Evolutionary conservation across 2,113 vertebrate species (phyloP), one percentile per base, ranked within the genome.

Genomic region (Poecile atricapillus): DNA sequence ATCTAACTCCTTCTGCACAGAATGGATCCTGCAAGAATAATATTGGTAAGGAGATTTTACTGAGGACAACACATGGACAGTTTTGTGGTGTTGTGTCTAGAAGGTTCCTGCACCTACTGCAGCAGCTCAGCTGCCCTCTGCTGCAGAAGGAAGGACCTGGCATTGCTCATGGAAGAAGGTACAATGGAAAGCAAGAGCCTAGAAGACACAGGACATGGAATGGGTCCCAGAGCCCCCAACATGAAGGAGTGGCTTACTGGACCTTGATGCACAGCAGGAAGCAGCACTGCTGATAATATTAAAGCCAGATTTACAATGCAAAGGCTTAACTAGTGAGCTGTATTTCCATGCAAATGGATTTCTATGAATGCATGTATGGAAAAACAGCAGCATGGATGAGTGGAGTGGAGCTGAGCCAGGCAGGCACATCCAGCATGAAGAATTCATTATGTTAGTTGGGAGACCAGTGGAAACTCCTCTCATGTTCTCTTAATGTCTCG

Each of bases 271-370:
- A 53, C 53, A 81, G 81, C 41, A 30, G 58, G 78, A 47, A 80
- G 58, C 41, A 80, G 49, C 44, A 19, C 37, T 58, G 58, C 47
- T 35, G 60, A 22, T 33, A 22, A 24, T 39, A 77, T 31, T 86
- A 74, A 90, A 77, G 23, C 37, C 46, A 43, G 37, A 73, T 93
- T 93, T 94, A 85, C 59, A 65, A 16, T n/a, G 59, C 59, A 69
- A 83, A 89, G 15, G 35, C 52, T 76, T 76, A 76, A 64, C 49
- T 35, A 69, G 37, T 17, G 78, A 76, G 37, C 44, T 53, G 22
- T 59, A 55, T 80, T 91, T 85, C 67, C 82, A 67, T 90, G 78
- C 50, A 93, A 95, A 95, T 65, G 43, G 87, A 50, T 85, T 87
- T 79, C n/a, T 75, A 0, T 58, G 58, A 60, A 85, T 20, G 59